phyloP scores from a whole-genome alignment of 2,888 invertebrate species.

The Brachyptera putata region DNA sequence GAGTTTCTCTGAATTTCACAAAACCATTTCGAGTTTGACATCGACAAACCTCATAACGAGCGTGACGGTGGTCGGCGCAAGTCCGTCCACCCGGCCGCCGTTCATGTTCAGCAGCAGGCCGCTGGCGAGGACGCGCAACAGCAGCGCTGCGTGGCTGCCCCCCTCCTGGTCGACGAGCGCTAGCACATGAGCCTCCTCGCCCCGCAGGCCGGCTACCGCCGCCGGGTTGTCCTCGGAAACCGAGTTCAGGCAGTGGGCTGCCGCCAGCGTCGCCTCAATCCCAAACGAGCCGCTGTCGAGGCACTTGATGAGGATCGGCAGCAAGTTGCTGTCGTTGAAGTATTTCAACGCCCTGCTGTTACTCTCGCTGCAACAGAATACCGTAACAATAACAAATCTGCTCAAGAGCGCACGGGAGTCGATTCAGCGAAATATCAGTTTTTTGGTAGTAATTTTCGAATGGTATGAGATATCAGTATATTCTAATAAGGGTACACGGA shows the following conservation, averaged over 20 bases:
- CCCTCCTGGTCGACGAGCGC: conserved; percentile 38
- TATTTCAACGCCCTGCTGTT: conserved; percentile 57
- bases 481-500: too few relatives aligned
- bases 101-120: conserved; percentile 41
- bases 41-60: conserved; percentile 51
- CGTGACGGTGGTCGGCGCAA: conserved; percentile 33
- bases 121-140: conserved; percentile 55
- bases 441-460: too few relatives aligned
- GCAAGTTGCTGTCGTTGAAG: conserved; percentile 58
- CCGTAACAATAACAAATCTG: too few relatives aligned
- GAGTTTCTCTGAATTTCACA: too few relatives aligned
- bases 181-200: conserved; percentile 41
- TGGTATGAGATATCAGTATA: too few relatives aligned
- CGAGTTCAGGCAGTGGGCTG: conserved; percentile 63
- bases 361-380: conserved; percentile 43
- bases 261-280: conserved; percentile 44
- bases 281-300: conserved; percentile 57
- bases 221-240: conserved; percentile 65
- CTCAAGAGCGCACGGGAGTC: too few relatives aligned
- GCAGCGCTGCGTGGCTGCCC: conserved; percentile 28
- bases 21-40: too few relatives aligned
- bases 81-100: conserved; percentile 8
- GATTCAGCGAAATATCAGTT: too few relatives aligned
- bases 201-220: conserved; percentile 53
- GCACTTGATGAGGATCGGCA: conserved; percentile 57